Percentiles rank a stretch among this genome's conserved stretches.
phyloP scores from a whole-genome alignment of 2,888 invertebrate species.

The Cryptops parisi region DNA sequence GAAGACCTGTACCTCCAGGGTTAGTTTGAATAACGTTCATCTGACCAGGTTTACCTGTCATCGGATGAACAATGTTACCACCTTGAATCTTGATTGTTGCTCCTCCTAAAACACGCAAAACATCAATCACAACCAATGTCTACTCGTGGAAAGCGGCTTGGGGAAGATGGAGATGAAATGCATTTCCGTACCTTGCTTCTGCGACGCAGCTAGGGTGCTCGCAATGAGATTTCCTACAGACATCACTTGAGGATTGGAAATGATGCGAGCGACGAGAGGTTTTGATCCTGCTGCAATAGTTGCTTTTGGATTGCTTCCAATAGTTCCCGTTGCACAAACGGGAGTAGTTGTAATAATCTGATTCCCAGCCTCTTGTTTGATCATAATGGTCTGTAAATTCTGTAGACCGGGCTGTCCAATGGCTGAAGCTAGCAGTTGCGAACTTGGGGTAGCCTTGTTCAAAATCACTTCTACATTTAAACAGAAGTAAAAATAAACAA shows the following conservation, averaged over 20 bases:
- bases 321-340: neutral
- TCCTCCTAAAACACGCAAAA: slow-evolving; percentile 2
- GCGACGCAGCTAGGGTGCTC: slow-evolving; percentile 15
- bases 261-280: slow-evolving; percentile 18
- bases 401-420: slow-evolving; percentile 14
- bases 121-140: neutral
- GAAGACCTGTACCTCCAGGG: slow-evolving; percentile 5
- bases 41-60: slow-evolving; percentile 14
- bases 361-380: slow-evolving; percentile 16
- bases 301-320: slow-evolving; percentile 1
- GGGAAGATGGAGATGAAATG: neutral
- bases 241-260: slow-evolving; percentile 18
- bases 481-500: too few species aligned
- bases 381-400: slow-evolving; percentile 17
- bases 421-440: neutral
- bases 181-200: slow-evolving; percentile 14
- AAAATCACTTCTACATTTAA: slow-evolving; percentile 2
- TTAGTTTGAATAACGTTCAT: slow-evolving; percentile 15
- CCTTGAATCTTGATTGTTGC: slow-evolving; percentile 18
- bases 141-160: neutral
- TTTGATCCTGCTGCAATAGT: slow-evolving; percentile 9
- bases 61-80: slow-evolving; percentile 14
- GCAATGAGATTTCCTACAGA: slow-evolving; percentile 19
- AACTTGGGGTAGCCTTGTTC: neutral
- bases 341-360: slow-evolving; percentile 3